Evolutionary conservation across 2,888 invertebrate genomes (phyloP).

Genomic region (Habroteleia sp.): DNA sequence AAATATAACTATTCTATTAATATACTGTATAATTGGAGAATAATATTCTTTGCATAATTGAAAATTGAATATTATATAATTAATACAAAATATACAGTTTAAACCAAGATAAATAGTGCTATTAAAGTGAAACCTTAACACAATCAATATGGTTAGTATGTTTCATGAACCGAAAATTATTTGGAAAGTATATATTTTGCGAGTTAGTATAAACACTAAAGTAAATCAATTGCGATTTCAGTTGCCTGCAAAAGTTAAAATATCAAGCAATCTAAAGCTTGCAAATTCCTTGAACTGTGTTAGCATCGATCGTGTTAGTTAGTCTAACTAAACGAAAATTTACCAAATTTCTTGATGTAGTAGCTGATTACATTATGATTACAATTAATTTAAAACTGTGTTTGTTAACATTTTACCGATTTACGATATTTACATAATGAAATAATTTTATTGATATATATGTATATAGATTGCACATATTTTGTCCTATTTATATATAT

Average conservation of each 20-base stretch:
- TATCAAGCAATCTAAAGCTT: constrained; percentile 45
- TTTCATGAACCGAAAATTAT: constrained; percentile 11
- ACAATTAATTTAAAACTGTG: constrained; percentile 40
- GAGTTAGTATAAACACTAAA: constrained; percentile 5
- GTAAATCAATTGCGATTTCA: constrained; percentile 24
- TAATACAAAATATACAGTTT: constrained; percentile 4
- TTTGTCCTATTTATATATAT: no score
- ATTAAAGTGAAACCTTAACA: no score
- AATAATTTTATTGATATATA: no score
- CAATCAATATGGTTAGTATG: no score
- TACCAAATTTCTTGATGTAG: constrained; percentile 49
- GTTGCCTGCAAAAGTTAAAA: constrained; percentile 35
- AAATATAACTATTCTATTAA: no score
- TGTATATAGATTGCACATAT: no score
- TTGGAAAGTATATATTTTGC: constrained; percentile 9
- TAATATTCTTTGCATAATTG: no score
- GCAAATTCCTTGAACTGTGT: constrained; percentile 58
- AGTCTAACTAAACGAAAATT: constrained; percentile 60
- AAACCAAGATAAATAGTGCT: no score
- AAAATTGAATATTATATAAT: background rate
- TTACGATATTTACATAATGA: background rate
- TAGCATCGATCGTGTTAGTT: constrained; percentile 63
- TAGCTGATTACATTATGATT: constrained; percentile 54
- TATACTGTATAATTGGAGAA: no score
- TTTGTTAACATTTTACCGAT: background rate